A percentile compares a stretch with the other conserved stretches of the same genome.
These are phyloP conservation scores for Plecturocebus donacophilus DNA, from an alignment of 2,113 vertebrate species.

Conservation along the genomic window DNA sequence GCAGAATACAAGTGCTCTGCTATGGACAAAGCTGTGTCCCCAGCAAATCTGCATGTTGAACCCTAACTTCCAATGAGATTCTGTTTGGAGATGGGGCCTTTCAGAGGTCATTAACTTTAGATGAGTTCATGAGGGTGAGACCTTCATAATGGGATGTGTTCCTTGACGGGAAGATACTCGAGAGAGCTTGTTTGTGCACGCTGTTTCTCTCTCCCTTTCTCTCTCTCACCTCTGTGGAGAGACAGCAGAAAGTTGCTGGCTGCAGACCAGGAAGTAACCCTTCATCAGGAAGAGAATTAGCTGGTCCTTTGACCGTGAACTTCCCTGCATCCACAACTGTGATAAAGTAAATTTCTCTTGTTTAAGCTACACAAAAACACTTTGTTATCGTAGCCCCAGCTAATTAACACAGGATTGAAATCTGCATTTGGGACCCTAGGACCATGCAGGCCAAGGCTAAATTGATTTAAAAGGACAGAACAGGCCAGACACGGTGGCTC, in stretches of 20 bases:
- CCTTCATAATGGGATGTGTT: background rate
- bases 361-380: background rate
- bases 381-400: background rate
- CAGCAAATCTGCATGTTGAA: background rate
- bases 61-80: background rate
- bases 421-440: background rate
- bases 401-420: background rate
- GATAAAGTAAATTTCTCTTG: background rate
- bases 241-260: background rate
- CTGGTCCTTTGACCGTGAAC: background rate
- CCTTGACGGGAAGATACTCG: background rate
- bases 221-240: background rate
- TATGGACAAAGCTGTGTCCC: background rate
- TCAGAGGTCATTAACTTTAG: background rate
- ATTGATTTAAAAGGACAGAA: background rate
- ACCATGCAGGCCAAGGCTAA: background rate
- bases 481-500: too few species aligned
- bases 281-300: background rate
- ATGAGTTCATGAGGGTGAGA: background rate
- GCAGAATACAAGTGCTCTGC: background rate
- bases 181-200: background rate
- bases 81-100: background rate
- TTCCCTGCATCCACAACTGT: background rate
- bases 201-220: too few species aligned
- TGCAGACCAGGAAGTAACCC: background rate